These are phyloP conservation scores for Baryphthengus martii DNA, from an alignment of 2,113 vertebrate genomes.

Conservation along the genomic window DNA sequence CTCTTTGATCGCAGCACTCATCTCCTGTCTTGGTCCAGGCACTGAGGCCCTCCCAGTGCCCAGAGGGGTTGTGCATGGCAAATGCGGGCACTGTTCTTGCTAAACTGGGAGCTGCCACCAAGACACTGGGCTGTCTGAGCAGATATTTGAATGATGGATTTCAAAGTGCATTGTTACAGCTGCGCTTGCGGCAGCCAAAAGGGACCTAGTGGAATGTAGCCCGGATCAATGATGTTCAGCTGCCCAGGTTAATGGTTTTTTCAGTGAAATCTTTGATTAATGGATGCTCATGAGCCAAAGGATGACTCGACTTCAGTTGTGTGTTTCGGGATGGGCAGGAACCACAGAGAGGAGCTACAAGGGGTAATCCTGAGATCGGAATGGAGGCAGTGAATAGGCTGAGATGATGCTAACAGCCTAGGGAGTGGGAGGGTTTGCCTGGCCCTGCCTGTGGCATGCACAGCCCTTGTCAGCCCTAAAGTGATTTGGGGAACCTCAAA, in stretches of 20 bases:
- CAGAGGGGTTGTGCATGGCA: rapidly evolving
- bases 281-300: background rate
- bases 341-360: background rate
- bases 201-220: background rate
- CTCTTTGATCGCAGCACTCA: rapidly evolving
- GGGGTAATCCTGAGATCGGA: background rate
- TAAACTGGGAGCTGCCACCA: background rate
- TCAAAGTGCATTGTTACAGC: background rate
- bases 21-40: background rate
- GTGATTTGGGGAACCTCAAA: background rate
- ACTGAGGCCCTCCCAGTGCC: background rate
- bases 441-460: background rate
- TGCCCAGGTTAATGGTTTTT: background rate
- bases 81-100: rapidly evolving
- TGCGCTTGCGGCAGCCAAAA: background rate
- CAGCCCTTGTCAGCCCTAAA: background rate
- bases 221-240: background rate
- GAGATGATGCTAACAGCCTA: background rate
- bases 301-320: background rate
- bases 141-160: background rate
- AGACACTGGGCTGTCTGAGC: background rate
- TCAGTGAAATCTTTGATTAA: background rate
- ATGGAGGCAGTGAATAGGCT: background rate
- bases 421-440: background rate
- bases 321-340: background rate